These are phyloP conservation scores for Chaetops frenatus DNA, from an alignment of 2,113 vertebrate genomes.

Conservation along the genomic window DNA sequence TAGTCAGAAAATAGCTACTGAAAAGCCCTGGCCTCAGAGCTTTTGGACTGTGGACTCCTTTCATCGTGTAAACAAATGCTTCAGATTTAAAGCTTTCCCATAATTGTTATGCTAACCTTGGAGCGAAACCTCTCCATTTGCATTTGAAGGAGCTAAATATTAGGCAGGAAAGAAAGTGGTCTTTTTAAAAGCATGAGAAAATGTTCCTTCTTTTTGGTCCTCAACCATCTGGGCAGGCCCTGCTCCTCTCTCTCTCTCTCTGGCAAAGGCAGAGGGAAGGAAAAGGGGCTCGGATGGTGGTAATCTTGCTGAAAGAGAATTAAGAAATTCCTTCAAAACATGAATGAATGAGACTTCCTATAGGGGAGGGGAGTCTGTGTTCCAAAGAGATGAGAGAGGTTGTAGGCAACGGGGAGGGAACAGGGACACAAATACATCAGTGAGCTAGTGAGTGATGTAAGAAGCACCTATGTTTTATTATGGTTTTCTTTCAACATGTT, in stretches of 20 bases:
- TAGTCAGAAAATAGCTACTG: conserved; percentile 79
- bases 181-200: conserved; percentile 98
- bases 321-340: conserved; percentile 66
- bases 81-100: conserved; percentile 97
- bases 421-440: conserved; percentile 9
- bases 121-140: conserved; percentile 93
- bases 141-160: conserved; percentile 99
- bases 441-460: conserved; percentile 37
- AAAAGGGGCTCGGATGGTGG: conserved; percentile 66
- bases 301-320: conserved; percentile 70
- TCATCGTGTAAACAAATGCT: conserved; percentile 96
- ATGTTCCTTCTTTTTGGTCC: conserved; percentile 84
- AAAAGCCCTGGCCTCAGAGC: conserved; percentile 76
- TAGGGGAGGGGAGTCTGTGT: conserved; percentile 32
- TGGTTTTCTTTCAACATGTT: background rate
- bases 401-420: background rate
- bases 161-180: conserved; percentile 93
- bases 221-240: conserved; percentile 89
- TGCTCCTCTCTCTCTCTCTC: conserved; percentile 69
- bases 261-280: conserved; percentile 67
- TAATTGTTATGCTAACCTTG: conserved; percentile 99
- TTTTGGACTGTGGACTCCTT: conserved; percentile 81
- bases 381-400: conserved; percentile 45
- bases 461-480: conserved; percentile 3
- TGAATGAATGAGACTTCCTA: conserved; percentile 66